Base-by-base conservation (phyloP, 1,140 invertebrate species). In the Drosophila ironensis region DNA sequence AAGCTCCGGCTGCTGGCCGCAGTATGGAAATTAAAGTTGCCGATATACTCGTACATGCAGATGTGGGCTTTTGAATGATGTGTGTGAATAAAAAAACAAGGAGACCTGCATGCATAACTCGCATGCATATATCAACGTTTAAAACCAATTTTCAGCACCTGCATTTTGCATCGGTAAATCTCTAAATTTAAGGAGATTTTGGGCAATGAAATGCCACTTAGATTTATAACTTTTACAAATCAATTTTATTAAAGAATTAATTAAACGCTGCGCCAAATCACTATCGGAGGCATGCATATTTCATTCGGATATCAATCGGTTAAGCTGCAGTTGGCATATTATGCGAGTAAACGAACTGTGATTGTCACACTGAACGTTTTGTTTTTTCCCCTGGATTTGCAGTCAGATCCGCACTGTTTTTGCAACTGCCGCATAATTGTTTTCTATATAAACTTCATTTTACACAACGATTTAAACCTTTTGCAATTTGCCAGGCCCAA, bases 21-120 rank as follows among this genome's bases (percentile, higher is more conserved):
- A 78, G 41, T 46, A 53, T 78, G 78, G 70, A 84, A 86, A 84
- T 84, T 84, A 86, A 84, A 70, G 70, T 47, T 35, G 33, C 30
- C 54, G 24, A 59, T 44, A 47, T 8, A 44, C 30, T 20, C 8
- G 27, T 24, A 30, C 27, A n/a, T 42, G 19, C 22, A 11, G 7
- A 16, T 41, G 8, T 30, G 2, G 20, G n/a, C 30, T n/a, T n/a
- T n/a, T 61, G 11, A n/a, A 14, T 8, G 14, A 37, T 37, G 33
- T 37, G 33, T 7, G 33, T 16, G 33, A 8, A 37, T 16, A 37
- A 37, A 38, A 46, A 54, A 78, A 59, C 37, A 38, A 74, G 72
- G 60, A 46, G 42, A 48, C 28, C 14, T 38, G 46, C 38, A 24
- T 33, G 9, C n/a, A 8, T 24, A 27, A 7, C 20, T 25, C n/a